phyloP scores from a whole-genome alignment of 2,797 vertebrate species.

The Pyrrhura leucotis region DNA sequence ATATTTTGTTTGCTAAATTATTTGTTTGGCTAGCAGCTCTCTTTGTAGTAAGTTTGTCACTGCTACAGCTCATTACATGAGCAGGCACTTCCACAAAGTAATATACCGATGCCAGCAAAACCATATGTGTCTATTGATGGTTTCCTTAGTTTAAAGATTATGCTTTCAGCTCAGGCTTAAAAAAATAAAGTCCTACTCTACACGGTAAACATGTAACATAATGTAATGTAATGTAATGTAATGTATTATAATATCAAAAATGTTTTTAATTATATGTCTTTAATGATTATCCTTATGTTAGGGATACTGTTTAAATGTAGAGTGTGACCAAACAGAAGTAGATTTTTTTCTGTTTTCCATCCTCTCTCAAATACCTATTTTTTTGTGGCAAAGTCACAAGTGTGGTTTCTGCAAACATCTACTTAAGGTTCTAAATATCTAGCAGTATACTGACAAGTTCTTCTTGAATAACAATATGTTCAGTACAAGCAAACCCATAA shows the following conservation, averaged over 20 bases:
- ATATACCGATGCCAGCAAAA: neutral
- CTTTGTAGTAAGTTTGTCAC: neutral
- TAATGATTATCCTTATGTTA: neutral
- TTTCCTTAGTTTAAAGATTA: neutral
- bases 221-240: neutral
- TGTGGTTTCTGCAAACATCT: neutral
- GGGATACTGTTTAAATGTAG: neutral
- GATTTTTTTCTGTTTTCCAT: constrained; percentile 8
- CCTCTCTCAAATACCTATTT: neutral
- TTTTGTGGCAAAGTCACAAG: neutral
- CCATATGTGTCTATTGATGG: neutral
- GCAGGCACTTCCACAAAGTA: neutral
- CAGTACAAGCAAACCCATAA: neutral
- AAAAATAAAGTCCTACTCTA: neutral
- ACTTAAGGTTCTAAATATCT: neutral
- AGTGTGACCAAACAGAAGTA: neutral
- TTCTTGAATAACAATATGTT: neutral
- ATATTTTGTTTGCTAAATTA: neutral
- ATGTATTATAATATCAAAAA: neutral
- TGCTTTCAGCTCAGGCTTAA: neutral
- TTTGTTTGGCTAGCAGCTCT: neutral
- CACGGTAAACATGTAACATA: neutral
- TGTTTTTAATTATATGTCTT: neutral
- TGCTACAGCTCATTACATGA: neutral
- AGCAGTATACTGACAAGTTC: neutral